phyloP scores from a whole-genome alignment of 1,140 invertebrate genomes.

The Calephelis virginiensis region DNA sequence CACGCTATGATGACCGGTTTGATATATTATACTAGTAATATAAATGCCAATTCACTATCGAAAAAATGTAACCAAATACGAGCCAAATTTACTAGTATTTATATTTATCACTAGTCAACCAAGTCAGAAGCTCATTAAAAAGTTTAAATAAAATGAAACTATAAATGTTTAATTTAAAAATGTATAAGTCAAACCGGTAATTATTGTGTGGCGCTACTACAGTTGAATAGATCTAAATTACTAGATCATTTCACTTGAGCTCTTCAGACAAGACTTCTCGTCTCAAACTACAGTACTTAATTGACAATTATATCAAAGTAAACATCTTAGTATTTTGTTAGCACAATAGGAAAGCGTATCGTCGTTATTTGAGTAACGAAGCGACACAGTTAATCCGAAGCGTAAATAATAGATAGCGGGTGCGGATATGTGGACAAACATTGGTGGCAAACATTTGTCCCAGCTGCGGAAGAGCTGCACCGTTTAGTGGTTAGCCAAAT shows the following conservation, averaged over 20 bases:
- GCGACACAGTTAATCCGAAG: slow-evolving; percentile 58
- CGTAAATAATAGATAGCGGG: slow-evolving; percentile 61
- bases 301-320: slow-evolving; percentile 17
- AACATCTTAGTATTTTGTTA: slow-evolving; percentile 21
- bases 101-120: too few relatives aligned
- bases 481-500: slow-evolving; percentile 53
- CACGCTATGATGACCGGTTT: too few relatives aligned
- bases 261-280: background rate
- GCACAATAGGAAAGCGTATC: slow-evolving; percentile 30
- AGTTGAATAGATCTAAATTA: too few relatives aligned
- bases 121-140: too few relatives aligned
- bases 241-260: background rate
- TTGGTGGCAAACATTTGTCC: slow-evolving; percentile 55
- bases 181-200: too few relatives aligned
- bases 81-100: too few relatives aligned
- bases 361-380: slow-evolving; percentile 55
- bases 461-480: slow-evolving; percentile 47
- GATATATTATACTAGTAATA: too few relatives aligned
- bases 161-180: too few relatives aligned
- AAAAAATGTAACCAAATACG: too few relatives aligned
- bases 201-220: too few relatives aligned
- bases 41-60: too few relatives aligned
- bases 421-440: slow-evolving; percentile 62
- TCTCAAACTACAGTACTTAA: background rate
- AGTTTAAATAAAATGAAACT: too few relatives aligned